Conservation (phyloP, 2,113 vertebrate genomes). For the Silurus meridionalis region DNA sequence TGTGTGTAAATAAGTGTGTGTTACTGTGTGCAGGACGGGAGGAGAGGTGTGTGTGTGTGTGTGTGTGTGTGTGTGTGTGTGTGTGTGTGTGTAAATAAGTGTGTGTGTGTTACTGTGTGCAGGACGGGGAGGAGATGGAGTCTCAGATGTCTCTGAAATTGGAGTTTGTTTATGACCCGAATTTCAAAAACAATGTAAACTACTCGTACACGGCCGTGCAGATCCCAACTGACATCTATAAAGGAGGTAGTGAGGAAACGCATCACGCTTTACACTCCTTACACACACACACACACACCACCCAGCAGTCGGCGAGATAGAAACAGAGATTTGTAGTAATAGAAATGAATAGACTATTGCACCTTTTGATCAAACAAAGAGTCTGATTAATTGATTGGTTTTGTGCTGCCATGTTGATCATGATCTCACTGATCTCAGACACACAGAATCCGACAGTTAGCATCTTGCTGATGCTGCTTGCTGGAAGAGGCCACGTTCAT, state of each 20-base stretch:
- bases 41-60: too few relatives aligned
- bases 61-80: constrained; percentile 29
- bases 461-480: neutral
- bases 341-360: too few relatives aligned
- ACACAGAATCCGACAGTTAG: neutral
- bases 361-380: too few relatives aligned
- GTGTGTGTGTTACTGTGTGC: constrained; percentile 43
- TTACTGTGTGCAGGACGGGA: too few relatives aligned
- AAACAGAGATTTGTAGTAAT: too few relatives aligned
- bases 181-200: constrained; percentile 98
- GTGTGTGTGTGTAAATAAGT: neutral
- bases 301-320: too few relatives aligned
- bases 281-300: too few relatives aligned
- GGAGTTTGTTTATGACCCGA: constrained; percentile 91
- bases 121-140: constrained; percentile 81
- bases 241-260: constrained; percentile 80
- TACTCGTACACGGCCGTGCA: constrained; percentile 95
- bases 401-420: neutral
- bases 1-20: too few relatives aligned
- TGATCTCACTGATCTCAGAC: neutral
- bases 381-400: neutral
- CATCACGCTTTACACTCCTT: too few relatives aligned
- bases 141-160: constrained; percentile 86
- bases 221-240: constrained; percentile 99
- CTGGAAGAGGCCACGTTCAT: neutral